Evolutionary conservation across 2,113 vertebrate genomes (phyloP).

Genomic region (Oncorhynchus tshawytscha): DNA sequence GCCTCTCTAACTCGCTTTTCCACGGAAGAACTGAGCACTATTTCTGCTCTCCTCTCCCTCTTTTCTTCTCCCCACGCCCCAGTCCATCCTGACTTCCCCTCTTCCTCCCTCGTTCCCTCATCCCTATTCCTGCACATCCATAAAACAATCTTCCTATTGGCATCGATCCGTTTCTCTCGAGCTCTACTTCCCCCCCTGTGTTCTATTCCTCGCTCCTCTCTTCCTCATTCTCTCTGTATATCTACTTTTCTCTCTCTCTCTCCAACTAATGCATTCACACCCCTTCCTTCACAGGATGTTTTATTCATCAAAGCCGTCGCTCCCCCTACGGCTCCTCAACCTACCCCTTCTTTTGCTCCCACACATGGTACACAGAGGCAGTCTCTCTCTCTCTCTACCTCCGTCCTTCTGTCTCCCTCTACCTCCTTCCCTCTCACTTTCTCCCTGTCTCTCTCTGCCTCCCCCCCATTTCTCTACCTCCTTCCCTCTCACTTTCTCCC

Average conservation of each 20-base stretch:
- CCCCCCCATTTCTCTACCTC: no score
- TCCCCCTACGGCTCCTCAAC: slow-evolving; percentile 61
- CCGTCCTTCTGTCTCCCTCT: slow-evolving; percentile 32
- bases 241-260: background rate
- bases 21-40: slow-evolving; percentile 3
- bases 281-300: slow-evolving; percentile 74
- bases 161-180: background rate
- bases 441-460: background rate
- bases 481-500: no score
- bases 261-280: slow-evolving; percentile 68
- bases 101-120: slow-evolving; percentile 15
- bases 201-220: background rate
- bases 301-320: slow-evolving; percentile 79
- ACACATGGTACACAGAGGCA: slow-evolving; percentile 65
- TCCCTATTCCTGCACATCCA: slow-evolving; percentile 15
- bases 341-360: slow-evolving; percentile 42
- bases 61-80: background rate
- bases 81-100: background rate
- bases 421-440: slow-evolving; percentile 23
- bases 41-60: slow-evolving; percentile 12
- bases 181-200: slow-evolving; percentile 19
- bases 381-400: slow-evolving; percentile 8
- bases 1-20: slow-evolving; percentile 5
- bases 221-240: slow-evolving; percentile 1
- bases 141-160: slow-evolving; percentile 13